Percentiles rank a stretch among this genome's conserved stretches.
Evolutionary conservation across 2,888 invertebrate species (phyloP).

Genomic region (Homarus gammarus): DNA sequence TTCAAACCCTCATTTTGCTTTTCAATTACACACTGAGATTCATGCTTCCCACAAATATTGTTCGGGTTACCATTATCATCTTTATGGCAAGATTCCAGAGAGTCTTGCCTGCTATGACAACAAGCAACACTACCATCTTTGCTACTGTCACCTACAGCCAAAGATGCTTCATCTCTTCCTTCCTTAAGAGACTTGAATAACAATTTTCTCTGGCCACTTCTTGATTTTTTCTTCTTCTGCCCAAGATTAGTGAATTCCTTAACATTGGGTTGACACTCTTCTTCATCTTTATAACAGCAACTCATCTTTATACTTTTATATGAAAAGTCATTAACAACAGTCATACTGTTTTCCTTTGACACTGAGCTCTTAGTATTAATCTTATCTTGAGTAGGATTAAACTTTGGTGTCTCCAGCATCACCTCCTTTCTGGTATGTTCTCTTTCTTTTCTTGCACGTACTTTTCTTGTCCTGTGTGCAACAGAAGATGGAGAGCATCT

Average conservation of each 20-base stretch:
- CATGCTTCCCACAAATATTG: not conserved
- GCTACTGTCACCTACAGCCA: not conserved
- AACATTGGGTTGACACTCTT: no score
- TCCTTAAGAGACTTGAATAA: no score
- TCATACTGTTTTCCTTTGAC: no score
- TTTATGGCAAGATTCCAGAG: no score
- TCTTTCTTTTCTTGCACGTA: not conserved
- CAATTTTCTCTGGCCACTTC: no score
- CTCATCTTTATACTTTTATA: no score
- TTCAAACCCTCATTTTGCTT: not conserved
- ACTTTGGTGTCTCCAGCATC: not conserved
- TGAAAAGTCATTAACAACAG: no score
- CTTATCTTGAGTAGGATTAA: not conserved
- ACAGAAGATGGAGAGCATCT: conserved; percentile 8
- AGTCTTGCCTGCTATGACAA: not conserved
- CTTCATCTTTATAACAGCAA: no score
- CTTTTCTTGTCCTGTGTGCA: conserved; percentile 26
- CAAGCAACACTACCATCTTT: not conserved
- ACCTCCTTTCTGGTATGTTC: not conserved
- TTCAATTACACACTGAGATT: not conserved
- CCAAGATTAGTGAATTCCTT: no score
- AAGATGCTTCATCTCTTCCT: not conserved
- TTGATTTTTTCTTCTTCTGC: no score
- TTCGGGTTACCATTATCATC: not conserved
- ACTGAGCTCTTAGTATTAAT: no score